A percentile compares a stretch with the other conserved stretches of the same genome.
These are phyloP conservation scores for Pyrgilauda ruficollis DNA, from an alignment of 2,113 vertebrate genomes.

Conservation along the genomic window DNA sequence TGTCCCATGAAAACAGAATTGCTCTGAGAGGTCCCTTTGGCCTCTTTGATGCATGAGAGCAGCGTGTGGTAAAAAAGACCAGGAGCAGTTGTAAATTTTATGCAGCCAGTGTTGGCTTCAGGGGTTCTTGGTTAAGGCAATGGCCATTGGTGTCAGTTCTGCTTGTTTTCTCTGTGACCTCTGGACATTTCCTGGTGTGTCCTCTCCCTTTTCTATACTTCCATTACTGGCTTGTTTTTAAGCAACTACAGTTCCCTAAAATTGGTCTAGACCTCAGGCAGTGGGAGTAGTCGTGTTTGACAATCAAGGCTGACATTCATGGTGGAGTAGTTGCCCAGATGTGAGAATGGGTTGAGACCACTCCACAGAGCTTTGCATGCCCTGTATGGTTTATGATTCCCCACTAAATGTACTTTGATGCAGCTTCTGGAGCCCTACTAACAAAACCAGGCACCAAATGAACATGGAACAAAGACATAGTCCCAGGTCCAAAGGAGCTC, in stretches of 20 bases:
- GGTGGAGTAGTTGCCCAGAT: not conserved
- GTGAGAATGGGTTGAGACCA: not conserved
- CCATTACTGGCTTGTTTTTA: not conserved
- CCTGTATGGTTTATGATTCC: not conserved
- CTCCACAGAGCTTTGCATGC: not conserved
- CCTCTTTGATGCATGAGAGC: not conserved
- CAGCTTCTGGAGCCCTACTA: not conserved
- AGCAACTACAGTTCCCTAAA: not conserved
- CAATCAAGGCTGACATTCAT: not conserved
- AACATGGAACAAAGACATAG: not conserved
- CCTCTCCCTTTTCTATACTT: not conserved
- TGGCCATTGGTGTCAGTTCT: not conserved
- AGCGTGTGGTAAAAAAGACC: not conserved
- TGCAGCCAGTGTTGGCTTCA: not conserved
- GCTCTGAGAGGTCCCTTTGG: not conserved
- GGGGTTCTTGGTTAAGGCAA: not conserved
- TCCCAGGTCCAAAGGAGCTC: not conserved
- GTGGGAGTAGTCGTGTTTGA: not conserved
- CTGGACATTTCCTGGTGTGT: not conserved
- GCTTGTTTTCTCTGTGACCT: not conserved
- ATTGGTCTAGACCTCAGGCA: not conserved
- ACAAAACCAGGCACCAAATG: not conserved
- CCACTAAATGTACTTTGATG: not conserved
- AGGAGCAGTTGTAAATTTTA: not conserved
- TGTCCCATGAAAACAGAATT: not conserved